A percentile compares a stretch with the other conserved stretches of the same genome.
Evolutionary conservation across 2,113 vertebrate genomes (phyloP).

Genomic region (Mandrillus leucophaeus): DNA sequence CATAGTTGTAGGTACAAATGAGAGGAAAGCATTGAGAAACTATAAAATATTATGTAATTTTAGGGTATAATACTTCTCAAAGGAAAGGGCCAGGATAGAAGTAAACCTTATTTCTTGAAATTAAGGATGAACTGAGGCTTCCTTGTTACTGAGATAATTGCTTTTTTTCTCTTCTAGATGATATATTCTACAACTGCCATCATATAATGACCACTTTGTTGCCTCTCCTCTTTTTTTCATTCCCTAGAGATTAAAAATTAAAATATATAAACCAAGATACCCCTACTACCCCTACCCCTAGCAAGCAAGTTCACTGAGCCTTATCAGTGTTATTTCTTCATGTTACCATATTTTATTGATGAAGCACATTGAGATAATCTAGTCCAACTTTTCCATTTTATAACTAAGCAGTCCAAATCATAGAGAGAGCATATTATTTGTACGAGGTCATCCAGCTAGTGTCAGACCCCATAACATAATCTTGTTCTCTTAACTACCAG

Average conservation of each 20-base stretch:
- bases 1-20: not conserved
- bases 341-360: not conserved
- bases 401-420: not conserved
- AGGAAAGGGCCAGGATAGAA: not conserved
- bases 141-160: not conserved
- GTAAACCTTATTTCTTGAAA: not conserved
- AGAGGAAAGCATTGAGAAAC: not conserved
- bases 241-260: not conserved
- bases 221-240: not conserved
- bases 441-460: not conserved
- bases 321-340: conserved; percentile 20
- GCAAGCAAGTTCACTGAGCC: not conserved
- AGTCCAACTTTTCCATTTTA: conserved; percentile 3
- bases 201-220: not conserved
- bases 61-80: not conserved
- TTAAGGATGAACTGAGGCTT: not conserved
- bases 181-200: not conserved
- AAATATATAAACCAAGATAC: not conserved
- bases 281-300: not conserved
- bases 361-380: not conserved
- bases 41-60: not conserved
- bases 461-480: not conserved
- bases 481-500: not conserved
- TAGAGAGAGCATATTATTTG: not conserved
- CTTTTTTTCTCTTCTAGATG: not conserved